Evolutionary conservation across 2,888 invertebrate species (phyloP), one percentile per base, ranked within the genome.

Genomic region (Xanthia icteritia): DNA sequence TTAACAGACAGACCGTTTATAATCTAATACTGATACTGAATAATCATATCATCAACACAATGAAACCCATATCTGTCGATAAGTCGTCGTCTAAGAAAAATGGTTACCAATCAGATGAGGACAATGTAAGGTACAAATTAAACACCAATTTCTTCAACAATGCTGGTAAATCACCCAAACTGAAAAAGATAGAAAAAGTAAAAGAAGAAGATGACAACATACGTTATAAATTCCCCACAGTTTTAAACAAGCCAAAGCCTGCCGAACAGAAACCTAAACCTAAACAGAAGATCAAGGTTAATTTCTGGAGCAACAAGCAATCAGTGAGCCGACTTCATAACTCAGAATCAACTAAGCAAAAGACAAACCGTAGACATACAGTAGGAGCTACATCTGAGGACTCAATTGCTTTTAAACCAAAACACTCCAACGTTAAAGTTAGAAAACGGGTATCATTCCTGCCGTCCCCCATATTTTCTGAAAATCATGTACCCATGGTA

Each of bases 401-500:
- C 27, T 79, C 85, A 6, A 69, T 78, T 42, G 60, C 78, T 66
- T 61, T 60, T 2, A 95, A 94, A 89, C 90, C 92, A 54, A 96
- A 95, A 89, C 85, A 81, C 27, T 87, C 92, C 5, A 74, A 83
- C 27, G 94, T 95, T 0, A 96, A 95, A 89, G 95, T 96, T 0
- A 91, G 94, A 8, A 96, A 96, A 88, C 93, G 92, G 69, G 96
- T 96, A 23, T 96, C 96, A 71, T 96, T 96, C 83, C 90, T 96
- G 11, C 96, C 96, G 0, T 94, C 96, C 9, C 96, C 96, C 8
- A 83, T 95, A 31, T 96, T 96, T 86, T 94, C 93, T 54, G 96
- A 96, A 9, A 95, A 96, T 76, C 96, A 96, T 92, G 92, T 95
- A 60, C 96, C 96, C 0, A 96, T 96, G 96, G 95, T 96, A 0